A percentile compares a stretch with the other conserved stretches of the same genome.
Conservation (phyloP, 2,888 invertebrate genomes). For the Parnassius mnemosyne region DNA sequence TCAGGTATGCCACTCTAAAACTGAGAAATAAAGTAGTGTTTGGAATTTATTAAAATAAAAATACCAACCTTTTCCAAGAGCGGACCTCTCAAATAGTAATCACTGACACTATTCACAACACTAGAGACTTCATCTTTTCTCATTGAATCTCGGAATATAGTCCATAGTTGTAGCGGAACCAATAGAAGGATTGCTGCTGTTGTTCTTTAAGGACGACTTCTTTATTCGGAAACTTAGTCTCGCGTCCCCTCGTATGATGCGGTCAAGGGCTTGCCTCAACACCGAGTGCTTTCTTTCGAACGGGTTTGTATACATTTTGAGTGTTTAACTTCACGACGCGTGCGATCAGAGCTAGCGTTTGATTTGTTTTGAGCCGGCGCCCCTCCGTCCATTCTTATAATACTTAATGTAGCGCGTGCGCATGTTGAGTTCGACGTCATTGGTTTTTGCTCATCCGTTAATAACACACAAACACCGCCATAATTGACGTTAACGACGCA, state of each 20-base stretch:
- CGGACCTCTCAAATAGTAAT: constrained; percentile 43
- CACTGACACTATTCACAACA: constrained; percentile 54
- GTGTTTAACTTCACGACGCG: constrained; percentile 37
- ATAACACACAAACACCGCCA: constrained; percentile 20
- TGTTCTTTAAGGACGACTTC: constrained; percentile 45
- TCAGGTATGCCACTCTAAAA: too few species aligned
- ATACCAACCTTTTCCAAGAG: constrained; percentile 58
- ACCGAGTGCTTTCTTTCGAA: constrained; percentile 86
- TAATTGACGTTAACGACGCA: constrained; percentile 22
- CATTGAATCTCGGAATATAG: constrained; percentile 17
- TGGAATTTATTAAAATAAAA: constrained; percentile 11
- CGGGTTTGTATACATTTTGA: constrained; percentile 84
- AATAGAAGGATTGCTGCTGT: constrained; percentile 55
- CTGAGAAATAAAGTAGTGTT: background rate
- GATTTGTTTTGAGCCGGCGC: constrained; percentile 37
- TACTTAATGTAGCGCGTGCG: constrained; percentile 45
- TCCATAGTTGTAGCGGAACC: constrained; percentile 48
- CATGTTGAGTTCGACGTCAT: constrained; percentile 48
- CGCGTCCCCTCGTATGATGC: constrained; percentile 77
- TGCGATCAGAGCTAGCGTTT: constrained; percentile 43
- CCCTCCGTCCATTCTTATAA: constrained; percentile 47
- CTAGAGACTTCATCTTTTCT: constrained; percentile 28
- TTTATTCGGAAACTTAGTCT: constrained; percentile 64
- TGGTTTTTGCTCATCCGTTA: constrained; percentile 29
- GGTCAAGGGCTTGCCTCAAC: constrained; percentile 83